Evolutionary conservation across 1,140 invertebrate genomes (phyloP).

Genomic region (Drosophila neocordata): DNA sequence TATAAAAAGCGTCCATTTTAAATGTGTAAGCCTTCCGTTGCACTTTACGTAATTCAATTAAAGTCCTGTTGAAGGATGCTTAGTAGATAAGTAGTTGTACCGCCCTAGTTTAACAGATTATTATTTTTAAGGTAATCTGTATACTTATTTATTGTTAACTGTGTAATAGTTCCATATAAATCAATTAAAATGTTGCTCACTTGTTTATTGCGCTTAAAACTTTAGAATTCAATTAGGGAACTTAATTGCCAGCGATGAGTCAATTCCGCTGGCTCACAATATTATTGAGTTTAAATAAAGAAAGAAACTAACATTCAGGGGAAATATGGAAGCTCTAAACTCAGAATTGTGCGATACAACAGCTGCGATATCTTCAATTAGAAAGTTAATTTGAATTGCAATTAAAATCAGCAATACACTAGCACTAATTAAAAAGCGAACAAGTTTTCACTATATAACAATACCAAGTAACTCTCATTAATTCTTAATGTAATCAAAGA

Average conservation of each 20-base stretch:
- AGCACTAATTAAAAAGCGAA: too few relatives aligned
- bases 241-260: not conserved
- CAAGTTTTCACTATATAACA: too few relatives aligned
- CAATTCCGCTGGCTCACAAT: not conserved
- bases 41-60: not conserved
- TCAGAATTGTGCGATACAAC: too few relatives aligned
- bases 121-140: not conserved
- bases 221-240: not conserved
- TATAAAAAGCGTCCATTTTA: not conserved
- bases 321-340: too few relatives aligned
- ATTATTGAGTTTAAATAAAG: too few relatives aligned
- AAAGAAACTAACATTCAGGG: too few relatives aligned
- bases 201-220: conserved; percentile 4
- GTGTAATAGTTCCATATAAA: not conserved
- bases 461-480: too few relatives aligned
- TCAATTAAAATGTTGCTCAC: conserved; percentile 9
- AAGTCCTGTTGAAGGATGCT: not conserved
- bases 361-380: too few relatives aligned
- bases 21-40: not conserved
- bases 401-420: too few relatives aligned
- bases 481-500: too few relatives aligned
- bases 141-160: conserved; percentile 7
- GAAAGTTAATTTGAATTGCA: too few relatives aligned
- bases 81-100: not conserved
- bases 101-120: conserved; percentile 5